phyloP scores from a whole-genome alignment of 2,888 invertebrate species.

The Drosophila birchii region DNA sequence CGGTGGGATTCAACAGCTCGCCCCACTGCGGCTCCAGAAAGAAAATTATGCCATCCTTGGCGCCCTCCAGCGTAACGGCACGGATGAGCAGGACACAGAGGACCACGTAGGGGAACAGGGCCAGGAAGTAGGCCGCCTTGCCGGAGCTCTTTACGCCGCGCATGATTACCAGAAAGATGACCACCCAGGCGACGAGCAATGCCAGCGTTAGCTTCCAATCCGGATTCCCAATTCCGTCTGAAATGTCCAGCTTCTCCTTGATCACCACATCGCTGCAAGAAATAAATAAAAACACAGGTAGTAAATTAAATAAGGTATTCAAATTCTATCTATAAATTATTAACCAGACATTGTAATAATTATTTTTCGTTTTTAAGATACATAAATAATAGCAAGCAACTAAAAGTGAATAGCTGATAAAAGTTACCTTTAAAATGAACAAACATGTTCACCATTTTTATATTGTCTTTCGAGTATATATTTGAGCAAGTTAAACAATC shows the following conservation, averaged over 20 bases:
- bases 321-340: no score
- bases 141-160: conserved; percentile 92
- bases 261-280: conserved; percentile 86
- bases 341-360: no score
- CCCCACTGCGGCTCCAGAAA: conserved; percentile 92
- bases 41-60: conserved; percentile 90
- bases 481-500: neutral
- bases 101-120: conserved; percentile 93
- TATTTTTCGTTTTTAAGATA: no score
- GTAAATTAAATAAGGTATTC: no score
- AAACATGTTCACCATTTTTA: neutral
- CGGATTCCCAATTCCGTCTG: conserved; percentile 86
- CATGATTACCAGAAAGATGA: conserved; percentile 89
- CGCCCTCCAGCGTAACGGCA: conserved; percentile 88
- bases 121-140: conserved; percentile 95
- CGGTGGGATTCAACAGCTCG: conserved; percentile 89
- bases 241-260: conserved; percentile 84
- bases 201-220: conserved; percentile 89
- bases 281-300: conserved; percentile 8
- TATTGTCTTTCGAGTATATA: neutral
- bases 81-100: conserved; percentile 90
- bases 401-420: neutral
- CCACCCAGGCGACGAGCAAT: conserved; percentile 88
- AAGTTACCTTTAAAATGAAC: neutral
- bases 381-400: neutral